Evolutionary conservation across 2,888 invertebrate species (phyloP), one percentile per base, ranked within the genome.

Genomic region (Patella depressa): DNA sequence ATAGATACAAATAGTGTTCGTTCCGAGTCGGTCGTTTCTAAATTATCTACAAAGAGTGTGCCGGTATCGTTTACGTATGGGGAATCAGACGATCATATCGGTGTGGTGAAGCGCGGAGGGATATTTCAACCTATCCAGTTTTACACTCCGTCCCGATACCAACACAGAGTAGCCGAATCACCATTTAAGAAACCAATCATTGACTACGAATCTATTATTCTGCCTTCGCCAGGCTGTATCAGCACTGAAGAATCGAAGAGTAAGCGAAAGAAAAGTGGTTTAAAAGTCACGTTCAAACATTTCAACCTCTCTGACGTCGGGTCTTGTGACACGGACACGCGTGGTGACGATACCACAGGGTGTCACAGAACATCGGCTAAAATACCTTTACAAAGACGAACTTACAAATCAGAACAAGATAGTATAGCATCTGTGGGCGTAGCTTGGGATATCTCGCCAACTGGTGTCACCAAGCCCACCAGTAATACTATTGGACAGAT

Each of bases 381-480:
- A 24, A 4, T 11, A 24, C 19, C 72, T 29, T 76, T 71, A 72
- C 69, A 71, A 70, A 73, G 29, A 65, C 74, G 74, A 45, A 19
- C 19, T 29, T 79, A 77, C 71, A 72, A 70, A 53, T 54, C 77
- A 34, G 80, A 72, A 45, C 76, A 72, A 59, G 77, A 78, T 29
- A 24, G 65, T 5, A 78, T 81, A 5, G 53, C 75, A 2, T 45
- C 71, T 19, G 73, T 82, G 5, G 82, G 82, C 14, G 70, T 82
- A 17, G 76, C 71, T 53, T 82, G 82, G 82, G 65, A 65, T 14
- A 65, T 65, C 11, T 24, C 65, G 19, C 24, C 65, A 19, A 65
- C 65, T 3, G 19, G 19, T 12, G 19, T 12, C 9, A 19, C 19
- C 24, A 65, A 65, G 24, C 7, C 45, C 9, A 65, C 19, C 19